These are phyloP conservation scores for Amiota minor DNA, from an alignment of 2,888 invertebrate genomes.

Conservation along the genomic window DNA sequence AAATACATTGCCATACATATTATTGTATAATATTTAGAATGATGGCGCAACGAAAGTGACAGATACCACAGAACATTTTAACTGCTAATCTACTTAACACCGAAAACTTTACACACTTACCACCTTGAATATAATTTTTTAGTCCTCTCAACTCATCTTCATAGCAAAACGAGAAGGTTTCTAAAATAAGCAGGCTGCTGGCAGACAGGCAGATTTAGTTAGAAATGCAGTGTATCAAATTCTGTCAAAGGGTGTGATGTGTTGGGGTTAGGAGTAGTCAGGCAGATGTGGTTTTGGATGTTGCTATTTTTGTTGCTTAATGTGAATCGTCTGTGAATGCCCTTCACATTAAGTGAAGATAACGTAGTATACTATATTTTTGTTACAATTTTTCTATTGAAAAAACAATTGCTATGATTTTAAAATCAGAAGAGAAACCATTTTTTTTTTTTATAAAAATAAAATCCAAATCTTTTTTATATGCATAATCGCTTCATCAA, in stretches of 20 bases:
- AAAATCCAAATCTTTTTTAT: too few relatives aligned
- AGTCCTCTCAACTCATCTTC: background rate
- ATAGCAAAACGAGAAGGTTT: background rate
- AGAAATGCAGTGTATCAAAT: background rate
- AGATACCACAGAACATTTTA: slow-evolving; percentile 62
- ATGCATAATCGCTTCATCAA: too few relatives aligned
- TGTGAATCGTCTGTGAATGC: slow-evolving; percentile 13
- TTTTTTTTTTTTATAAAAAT: too few relatives aligned
- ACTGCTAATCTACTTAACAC: slow-evolving; percentile 65
- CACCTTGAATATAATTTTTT: slow-evolving; percentile 40
- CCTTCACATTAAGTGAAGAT: too few relatives aligned
- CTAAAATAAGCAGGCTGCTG: background rate
- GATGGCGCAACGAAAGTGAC: background rate
- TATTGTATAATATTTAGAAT: too few relatives aligned
- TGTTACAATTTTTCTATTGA: too few relatives aligned
- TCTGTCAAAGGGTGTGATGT: slow-evolving; percentile 5
- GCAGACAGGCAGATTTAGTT: background rate
- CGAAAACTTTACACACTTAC: slow-evolving; percentile 43
- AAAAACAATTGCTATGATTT: too few relatives aligned
- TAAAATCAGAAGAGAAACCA: too few relatives aligned
- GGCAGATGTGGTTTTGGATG: background rate
- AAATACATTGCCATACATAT: slow-evolving; percentile 3
- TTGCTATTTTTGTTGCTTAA: slow-evolving; percentile 50
- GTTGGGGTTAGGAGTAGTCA: too few relatives aligned
- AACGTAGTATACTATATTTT: too few relatives aligned